Evolutionary conservation across 2,888 invertebrate genomes (phyloP).

Genomic region (Cacoxenus indagator): DNA sequence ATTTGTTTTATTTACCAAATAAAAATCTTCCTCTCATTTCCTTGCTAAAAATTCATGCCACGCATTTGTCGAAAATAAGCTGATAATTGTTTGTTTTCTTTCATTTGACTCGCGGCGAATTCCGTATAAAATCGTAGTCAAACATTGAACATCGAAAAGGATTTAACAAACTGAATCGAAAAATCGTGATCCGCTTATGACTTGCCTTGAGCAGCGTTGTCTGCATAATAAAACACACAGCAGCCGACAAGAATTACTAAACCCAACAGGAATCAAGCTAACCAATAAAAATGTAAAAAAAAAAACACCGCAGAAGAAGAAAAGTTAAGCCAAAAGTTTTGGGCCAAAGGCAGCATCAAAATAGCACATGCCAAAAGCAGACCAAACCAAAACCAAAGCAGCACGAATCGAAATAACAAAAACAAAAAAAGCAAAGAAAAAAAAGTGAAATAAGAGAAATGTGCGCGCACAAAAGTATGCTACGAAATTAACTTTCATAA

Average conservation of each 20-base stretch:
- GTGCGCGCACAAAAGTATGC: slow-evolving; percentile 49
- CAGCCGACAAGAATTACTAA: slow-evolving; percentile 41
- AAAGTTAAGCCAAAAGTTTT: neutral
- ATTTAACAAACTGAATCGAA: neutral
- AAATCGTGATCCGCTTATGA: neutral
- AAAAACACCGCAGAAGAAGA: neutral
- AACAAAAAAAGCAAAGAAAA: neutral
- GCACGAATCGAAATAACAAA: neutral
- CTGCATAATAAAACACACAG: slow-evolving; percentile 50
- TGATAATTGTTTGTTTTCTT: neutral
- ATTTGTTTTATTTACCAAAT: neutral
- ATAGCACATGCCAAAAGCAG: slow-evolving; percentile 1
- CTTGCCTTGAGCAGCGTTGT: slow-evolving; percentile 36
- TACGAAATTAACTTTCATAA: slow-evolving; percentile 49
- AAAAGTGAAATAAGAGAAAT: slow-evolving; percentile 3
- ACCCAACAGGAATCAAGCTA: slow-evolving; percentile 32
- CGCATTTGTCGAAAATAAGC: neutral
- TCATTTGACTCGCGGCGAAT: neutral
- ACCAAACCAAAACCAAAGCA: neutral
- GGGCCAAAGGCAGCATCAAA: neutral
- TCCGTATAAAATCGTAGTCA: neutral
- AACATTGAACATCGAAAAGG: neutral
- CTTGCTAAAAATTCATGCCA: neutral
- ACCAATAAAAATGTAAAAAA: slow-evolving; percentile 18
- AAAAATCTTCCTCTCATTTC: neutral